These are phyloP conservation scores for Phania funesta DNA, from an alignment of 2,888 invertebrate species.

Conservation along the genomic window DNA sequence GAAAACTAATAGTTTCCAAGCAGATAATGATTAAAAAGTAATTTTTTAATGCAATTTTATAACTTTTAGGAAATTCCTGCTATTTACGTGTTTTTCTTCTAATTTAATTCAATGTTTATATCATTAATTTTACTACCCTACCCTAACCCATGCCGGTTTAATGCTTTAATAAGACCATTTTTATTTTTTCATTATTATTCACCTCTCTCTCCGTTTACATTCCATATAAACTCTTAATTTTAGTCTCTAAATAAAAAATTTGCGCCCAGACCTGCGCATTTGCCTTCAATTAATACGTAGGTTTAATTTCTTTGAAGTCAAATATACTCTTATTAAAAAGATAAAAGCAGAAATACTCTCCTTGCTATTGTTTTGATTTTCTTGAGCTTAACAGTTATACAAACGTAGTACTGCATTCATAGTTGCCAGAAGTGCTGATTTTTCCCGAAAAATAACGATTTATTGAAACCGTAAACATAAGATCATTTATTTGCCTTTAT, in stretches of 20 bases:
- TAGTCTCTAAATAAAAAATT: too few relatives aligned
- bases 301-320: not conserved
- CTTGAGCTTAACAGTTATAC: not conserved
- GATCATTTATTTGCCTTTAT: too few relatives aligned
- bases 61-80: too few relatives aligned
- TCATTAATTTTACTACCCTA: conserved; percentile 41
- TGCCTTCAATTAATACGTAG: conserved; percentile 22
- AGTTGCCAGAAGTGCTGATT: too few relatives aligned
- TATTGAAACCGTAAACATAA: too few relatives aligned
- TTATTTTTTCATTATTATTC: not conserved
- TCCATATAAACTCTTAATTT: too few relatives aligned
- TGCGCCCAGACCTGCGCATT: conserved; percentile 51
- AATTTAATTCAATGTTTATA: not conserved
- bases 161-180: conserved; percentile 2
- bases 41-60: too few relatives aligned
- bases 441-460: too few relatives aligned
- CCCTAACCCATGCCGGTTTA: conserved; percentile 38
- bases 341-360: not conserved
- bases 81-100: too few relatives aligned
- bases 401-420: too few relatives aligned
- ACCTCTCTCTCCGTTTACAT: not conserved
- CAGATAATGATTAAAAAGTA: too few relatives aligned
- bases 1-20: too few relatives aligned
- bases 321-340: not conserved
- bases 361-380: not conserved